phyloP scores from a whole-genome alignment of 2,113 vertebrate species.

The Paradisaea rubra region DNA sequence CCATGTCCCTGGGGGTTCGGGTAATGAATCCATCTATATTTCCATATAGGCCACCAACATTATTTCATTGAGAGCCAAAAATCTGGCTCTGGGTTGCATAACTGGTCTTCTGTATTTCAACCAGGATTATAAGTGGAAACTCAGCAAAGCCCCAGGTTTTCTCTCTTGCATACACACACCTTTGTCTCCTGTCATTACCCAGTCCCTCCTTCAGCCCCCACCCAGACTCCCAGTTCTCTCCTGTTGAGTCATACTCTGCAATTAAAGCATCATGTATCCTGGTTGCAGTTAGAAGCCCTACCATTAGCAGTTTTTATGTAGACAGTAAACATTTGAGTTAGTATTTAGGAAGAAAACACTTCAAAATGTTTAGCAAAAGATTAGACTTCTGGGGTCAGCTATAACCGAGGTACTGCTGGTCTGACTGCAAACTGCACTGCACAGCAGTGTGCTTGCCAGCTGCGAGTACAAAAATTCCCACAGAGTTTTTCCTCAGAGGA shows the following conservation, averaged over 20 bases:
- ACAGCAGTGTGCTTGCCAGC: neutral
- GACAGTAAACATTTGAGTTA: neutral
- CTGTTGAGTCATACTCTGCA: neutral
- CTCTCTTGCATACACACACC: neutral
- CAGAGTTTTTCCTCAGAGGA: neutral
- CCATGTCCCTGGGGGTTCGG: neutral
- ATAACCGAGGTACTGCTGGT: neutral
- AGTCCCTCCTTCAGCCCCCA: neutral
- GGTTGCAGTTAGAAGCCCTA: neutral
- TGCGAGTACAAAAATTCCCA: neutral
- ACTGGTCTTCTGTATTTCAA: neutral
- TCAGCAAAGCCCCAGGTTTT: neutral
- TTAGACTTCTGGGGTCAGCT: neutral
- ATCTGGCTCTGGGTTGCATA: neutral
- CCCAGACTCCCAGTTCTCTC: neutral
- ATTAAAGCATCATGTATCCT: neutral
- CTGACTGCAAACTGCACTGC: neutral
- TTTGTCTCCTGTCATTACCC: neutral
- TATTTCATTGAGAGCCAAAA: neutral
- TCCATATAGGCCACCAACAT: neutral
- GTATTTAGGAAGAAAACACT: constrained; percentile 30
- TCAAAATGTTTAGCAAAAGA: constrained; percentile 17
- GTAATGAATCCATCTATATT: neutral
- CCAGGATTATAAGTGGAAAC: neutral
- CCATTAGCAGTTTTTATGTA: neutral